Base-by-base conservation (phyloP, 2,888 invertebrate species). In the Torymus texanus region DNA sequence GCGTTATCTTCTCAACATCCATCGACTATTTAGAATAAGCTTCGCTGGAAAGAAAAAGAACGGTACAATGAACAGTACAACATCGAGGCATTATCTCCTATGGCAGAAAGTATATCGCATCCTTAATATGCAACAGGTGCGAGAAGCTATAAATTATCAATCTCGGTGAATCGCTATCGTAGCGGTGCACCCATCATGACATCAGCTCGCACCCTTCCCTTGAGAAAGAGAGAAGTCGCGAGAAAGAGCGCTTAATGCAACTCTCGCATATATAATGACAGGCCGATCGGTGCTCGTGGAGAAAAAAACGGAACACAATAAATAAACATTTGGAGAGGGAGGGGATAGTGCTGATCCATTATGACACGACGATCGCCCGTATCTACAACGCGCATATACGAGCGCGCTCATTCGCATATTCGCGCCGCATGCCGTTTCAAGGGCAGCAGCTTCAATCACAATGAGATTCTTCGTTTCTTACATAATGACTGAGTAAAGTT, bases 401-500 rank as follows among this genome's bases (percentile, higher is more conserved):
- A 14, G 51, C 56, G 50, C 61, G 65, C 71, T 65, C 63, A 58
- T 71, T 70, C 50, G 29, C 58, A 66, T 41, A 80, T 76, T 80
- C 75, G 21, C 70, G 55, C 61, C 24, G 50, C 78, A 59, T 56
- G 74, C 72, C 58, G 51, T 79, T 81, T 82, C 82, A 82, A 82
- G 82, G 82, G 82, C 79, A 78, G 50, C 80, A 58, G 73, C 75
- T 78, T 56, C 78, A 16, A 80, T 80, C 78, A 80, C 82, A 80
- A 82, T 82, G 80, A 80, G 74, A 82, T 82, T 80, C 82, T 73
- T 78, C 74, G 75, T 14, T 68, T 53, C 63, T 80, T 82, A 76
- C 78, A 82, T 82, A 82, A 82, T 70, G 18, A 70, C 29, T 18
- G n/a, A 5, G 29, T 5, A 3, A 5, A 29, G 29, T 29, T 29